phyloP scores from a whole-genome alignment of 2,113 vertebrate genomes.

The Cavia porcellus region DNA sequence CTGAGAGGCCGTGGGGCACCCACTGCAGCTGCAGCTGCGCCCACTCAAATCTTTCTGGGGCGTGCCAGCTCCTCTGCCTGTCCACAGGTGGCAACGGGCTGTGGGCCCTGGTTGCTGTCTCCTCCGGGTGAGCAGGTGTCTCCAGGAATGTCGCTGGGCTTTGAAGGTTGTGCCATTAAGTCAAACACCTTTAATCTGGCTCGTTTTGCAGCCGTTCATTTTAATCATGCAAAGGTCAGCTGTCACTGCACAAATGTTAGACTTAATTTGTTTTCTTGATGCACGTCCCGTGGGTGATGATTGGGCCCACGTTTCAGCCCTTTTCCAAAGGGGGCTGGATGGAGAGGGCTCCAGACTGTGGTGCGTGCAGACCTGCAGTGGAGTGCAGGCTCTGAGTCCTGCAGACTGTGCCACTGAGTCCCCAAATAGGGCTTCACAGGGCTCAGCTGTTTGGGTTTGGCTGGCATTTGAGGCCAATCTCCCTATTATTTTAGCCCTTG shows the following conservation, averaged over 20 bases:
- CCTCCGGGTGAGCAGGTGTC: not conserved
- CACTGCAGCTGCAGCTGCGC: not conserved
- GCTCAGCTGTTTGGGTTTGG: not conserved
- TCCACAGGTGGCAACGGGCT: not conserved
- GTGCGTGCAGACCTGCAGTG: accelerated
- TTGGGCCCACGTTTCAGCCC: conserved; percentile 38
- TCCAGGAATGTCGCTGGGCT: not conserved
- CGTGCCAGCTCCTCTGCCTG: no score
- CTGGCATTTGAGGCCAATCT: not conserved
- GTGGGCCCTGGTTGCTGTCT: no score
- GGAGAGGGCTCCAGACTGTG: not conserved
- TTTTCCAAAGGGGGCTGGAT: not conserved
- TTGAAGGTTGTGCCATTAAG: not conserved
- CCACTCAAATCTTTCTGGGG: no score
- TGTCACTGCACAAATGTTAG: conserved; percentile 74
- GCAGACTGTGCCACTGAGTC: not conserved
- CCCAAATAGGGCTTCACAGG: accelerated
- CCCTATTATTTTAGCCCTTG: accelerated
- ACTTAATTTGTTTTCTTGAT: conserved; percentile 76
- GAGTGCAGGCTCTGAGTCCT: accelerated
- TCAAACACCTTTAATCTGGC: conserved; percentile 44
- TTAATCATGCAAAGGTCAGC: conserved; percentile 80
- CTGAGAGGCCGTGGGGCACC: not conserved
- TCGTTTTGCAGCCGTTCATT: not conserved
- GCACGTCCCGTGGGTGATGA: not conserved